Base-by-base conservation (phyloP, 2,113 vertebrate genomes). In the Gasterosteus aculeatus region DNA sequence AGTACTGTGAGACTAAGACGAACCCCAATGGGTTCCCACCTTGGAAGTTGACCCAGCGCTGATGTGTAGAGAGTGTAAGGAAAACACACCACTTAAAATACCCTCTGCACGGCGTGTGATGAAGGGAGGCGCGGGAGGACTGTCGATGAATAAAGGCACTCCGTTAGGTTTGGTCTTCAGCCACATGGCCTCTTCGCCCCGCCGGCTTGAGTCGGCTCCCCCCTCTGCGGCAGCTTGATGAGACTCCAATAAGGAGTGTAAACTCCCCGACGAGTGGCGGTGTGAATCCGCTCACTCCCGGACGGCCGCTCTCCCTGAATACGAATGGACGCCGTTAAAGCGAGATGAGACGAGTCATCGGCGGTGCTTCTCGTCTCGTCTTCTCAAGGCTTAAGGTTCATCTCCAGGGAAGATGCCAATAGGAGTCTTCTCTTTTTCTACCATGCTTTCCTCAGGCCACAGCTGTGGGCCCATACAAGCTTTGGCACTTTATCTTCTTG, bases 231-330 rank as follows among this genome's bases (percentile, higher is more conserved):
- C 42, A 35, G 72, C 67, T 69, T 63, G 72, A 82, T 77, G 75
- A 85, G 84, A 84, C 78, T 77, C 74, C 77, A 81, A 88, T 73
- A 62, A 84, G 69, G 47, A 56, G 73, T 41, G 53, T 67, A 56
- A 80, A 69, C 63, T 56, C 72, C 42, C 71, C 14, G 22, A 77
- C 47, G 59, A 79, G 74, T 2, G 18, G 54, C 31, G 64, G 3
- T 18, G 75, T 63, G 64, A 75, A 62, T 73, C 38, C 81, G 38
- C 33, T 61, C 19, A 3, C 29, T 82, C 56, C 72, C 69, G 59
- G 68, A 73, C 0, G 1, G 29, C 68, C 10, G 47, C 68, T 69
- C 33, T 41, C 62, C 69, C 38, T 66, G 75, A 84, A 77, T 82
- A 69, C 59, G 65, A 63, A 86, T 75, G 8, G 61, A 76, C 29